phyloP scores from a whole-genome alignment of 2,888 invertebrate genomes.

The Drosophila nr. medialis region DNA sequence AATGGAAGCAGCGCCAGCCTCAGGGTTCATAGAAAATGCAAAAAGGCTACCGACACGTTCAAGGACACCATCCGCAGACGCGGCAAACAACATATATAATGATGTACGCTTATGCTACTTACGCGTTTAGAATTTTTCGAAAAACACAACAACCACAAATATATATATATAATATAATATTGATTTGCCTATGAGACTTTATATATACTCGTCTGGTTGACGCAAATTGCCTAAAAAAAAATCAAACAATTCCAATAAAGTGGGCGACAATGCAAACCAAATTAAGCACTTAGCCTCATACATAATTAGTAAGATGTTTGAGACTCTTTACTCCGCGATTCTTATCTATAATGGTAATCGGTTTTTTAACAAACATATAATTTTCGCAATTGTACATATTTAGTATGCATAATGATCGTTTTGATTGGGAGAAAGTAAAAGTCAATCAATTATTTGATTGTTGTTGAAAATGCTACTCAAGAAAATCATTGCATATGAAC shows the following conservation, averaged over 20 bases:
- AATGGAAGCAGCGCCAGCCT: constrained; percentile 26
- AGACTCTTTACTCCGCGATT: constrained; percentile 5
- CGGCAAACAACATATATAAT: constrained; percentile 52
- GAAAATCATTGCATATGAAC: not conserved
- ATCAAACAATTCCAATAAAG: constrained; percentile 52
- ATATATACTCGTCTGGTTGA: too few relatives aligned
- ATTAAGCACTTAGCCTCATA: not conserved
- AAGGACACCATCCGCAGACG: constrained; percentile 60
- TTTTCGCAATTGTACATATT: constrained; percentile 1
- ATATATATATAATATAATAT: constrained; percentile 3
- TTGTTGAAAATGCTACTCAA: not conserved
- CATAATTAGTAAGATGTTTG: constrained; percentile 4
- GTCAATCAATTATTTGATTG: constrained; percentile 9
- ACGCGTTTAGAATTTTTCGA: constrained; percentile 58
- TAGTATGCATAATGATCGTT: not conserved
- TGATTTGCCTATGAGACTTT: too few relatives aligned
- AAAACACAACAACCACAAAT: constrained; percentile 53
- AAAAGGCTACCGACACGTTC: constrained; percentile 66
- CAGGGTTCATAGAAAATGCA: constrained; percentile 18
- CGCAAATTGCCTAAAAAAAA: too few relatives aligned
- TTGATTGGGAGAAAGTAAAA: not conserved
- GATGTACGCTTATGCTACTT: constrained; percentile 59
- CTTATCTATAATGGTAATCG: constrained; percentile 4
- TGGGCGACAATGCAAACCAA: constrained; percentile 40
- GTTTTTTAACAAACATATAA: constrained; percentile 15